These are phyloP conservation scores for Piprites chloris DNA, from an alignment of 2,113 vertebrate species.

Conservation along the genomic window DNA sequence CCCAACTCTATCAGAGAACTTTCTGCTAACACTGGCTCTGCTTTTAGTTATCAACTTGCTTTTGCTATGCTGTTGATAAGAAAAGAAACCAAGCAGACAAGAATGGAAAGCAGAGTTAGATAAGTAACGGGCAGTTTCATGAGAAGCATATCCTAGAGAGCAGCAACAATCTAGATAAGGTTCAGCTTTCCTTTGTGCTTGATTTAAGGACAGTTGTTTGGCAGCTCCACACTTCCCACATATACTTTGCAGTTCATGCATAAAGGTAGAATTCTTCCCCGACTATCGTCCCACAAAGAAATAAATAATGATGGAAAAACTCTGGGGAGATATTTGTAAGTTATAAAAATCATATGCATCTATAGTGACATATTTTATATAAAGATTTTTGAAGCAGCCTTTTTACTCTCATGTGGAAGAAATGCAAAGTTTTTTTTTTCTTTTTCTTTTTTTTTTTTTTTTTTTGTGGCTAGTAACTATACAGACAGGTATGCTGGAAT, in stretches of 20 bases:
- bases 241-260: neutral
- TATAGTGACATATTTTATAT: neutral
- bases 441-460: neutral
- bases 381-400: neutral
- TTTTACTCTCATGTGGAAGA: neutral
- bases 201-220: constrained; percentile 6
- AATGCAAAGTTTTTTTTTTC: constrained; percentile 13
- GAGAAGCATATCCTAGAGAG: neutral
- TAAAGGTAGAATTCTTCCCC: neutral
- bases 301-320: neutral
- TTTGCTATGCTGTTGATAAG: neutral
- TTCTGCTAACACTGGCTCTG: neutral
- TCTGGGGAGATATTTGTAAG: neutral
- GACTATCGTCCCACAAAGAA: neutral
- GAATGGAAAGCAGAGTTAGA: neutral
- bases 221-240: neutral
- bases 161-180: neutral
- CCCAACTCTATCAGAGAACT: neutral
- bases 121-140: constrained; percentile 13
- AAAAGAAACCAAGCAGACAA: neutral
- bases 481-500: constrained; percentile 1
- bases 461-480: constrained; percentile 18
- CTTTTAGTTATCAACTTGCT: neutral
- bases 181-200: neutral
- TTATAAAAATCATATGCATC: neutral